A percentile compares a stretch with the other conserved stretches of the same genome.
These are phyloP conservation scores for Lepisosteus oculatus DNA, from an alignment of 2,113 vertebrate species.

Conservation along the genomic window DNA sequence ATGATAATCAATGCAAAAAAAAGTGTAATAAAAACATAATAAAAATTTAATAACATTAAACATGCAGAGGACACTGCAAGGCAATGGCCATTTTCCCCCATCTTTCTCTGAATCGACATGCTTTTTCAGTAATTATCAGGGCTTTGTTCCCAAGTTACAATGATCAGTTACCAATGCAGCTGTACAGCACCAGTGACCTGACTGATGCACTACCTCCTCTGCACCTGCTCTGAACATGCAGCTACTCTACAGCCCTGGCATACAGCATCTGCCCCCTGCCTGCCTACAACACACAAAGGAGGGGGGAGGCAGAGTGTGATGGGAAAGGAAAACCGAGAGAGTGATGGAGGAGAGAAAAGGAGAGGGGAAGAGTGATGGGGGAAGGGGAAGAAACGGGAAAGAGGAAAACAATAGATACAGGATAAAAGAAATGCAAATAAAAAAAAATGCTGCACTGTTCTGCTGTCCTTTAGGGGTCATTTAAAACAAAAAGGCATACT, in stretches of 20 bases:
- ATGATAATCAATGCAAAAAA: background rate
- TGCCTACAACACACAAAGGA: background rate
- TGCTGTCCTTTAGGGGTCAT: too few species aligned
- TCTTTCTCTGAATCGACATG: background rate
- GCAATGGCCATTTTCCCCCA: background rate
- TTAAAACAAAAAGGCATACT: too few species aligned
- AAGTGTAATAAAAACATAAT: too few species aligned
- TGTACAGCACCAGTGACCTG: background rate
- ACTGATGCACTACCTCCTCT: background rate
- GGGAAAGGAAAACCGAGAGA: background rate
- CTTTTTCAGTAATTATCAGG: constrained; percentile 2
- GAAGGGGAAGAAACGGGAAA: too few species aligned
- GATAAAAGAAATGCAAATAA: too few species aligned
- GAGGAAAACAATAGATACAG: too few species aligned
- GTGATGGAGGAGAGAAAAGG: background rate
- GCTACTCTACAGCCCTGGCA: background rate
- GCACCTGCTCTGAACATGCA: constrained; percentile 12
- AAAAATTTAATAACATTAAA: constrained; percentile 3
- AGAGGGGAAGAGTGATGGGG: too few species aligned
- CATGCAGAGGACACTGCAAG: background rate
- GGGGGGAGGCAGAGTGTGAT: background rate
- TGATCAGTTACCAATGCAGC: background rate
- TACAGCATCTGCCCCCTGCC: constrained; percentile 5
- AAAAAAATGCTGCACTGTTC: too few species aligned
- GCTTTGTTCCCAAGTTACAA: background rate